These are phyloP conservation scores for Tetraneura akinire DNA, from an alignment of 1,140 invertebrate species.

Conservation along the genomic window DNA sequence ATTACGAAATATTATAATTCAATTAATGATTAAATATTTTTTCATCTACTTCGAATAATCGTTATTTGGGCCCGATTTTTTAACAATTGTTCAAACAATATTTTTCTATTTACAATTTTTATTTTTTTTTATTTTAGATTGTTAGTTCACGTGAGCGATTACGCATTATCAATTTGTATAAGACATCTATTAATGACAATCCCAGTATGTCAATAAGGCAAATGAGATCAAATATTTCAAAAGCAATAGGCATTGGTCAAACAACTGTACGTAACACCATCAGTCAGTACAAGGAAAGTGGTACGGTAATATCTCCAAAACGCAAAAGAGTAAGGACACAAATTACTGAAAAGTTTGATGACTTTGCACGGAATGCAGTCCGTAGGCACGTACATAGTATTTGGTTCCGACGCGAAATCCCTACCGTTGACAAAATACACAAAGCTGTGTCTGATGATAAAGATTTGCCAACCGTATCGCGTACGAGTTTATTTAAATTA, in stretches of 20 bases:
- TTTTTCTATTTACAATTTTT: neutral
- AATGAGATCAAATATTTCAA: neutral
- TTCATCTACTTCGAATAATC: neutral
- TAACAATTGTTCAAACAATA: neutral
- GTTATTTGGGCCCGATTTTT: neutral
- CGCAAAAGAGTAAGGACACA: neutral
- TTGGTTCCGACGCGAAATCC: neutral
- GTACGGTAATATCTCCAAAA: neutral
- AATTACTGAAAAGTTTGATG: neutral
- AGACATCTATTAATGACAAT: neutral
- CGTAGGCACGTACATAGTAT: neutral
- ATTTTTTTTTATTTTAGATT: constrained; percentile 8
- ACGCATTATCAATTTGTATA: neutral
- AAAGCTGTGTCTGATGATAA: neutral
- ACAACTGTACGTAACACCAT: neutral
- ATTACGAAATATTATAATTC: neutral
- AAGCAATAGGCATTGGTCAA: neutral
- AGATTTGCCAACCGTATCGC: neutral
- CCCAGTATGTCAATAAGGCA: neutral
- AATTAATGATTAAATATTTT: constrained; percentile 2
- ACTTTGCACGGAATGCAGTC: neutral
- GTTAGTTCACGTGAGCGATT: neutral
- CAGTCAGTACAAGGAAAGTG: neutral
- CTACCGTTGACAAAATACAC: neutral
- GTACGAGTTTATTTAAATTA: neutral